Conservation (phyloP, 2,888 invertebrate genomes). For the Julus scanicus region DNA sequence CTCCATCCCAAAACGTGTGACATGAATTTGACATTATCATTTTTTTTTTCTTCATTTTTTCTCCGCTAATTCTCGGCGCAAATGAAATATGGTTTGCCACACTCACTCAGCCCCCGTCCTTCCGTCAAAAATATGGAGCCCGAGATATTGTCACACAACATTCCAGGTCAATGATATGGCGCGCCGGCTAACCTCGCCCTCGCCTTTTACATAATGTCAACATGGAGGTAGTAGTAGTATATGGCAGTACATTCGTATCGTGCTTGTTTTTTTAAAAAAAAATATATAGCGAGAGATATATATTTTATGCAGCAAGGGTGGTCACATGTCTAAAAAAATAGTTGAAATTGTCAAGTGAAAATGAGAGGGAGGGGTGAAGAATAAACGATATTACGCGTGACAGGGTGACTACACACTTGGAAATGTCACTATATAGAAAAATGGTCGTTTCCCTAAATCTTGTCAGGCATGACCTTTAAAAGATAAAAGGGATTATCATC, state of each 20-base stretch:
- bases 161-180: constrained; percentile 14
- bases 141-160: not conserved
- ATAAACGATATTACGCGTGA: not conserved
- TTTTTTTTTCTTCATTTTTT: not conserved
- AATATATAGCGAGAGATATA: not conserved
- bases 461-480: too few species aligned
- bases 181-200: not conserved
- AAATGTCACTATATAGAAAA: too few species aligned
- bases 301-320: not conserved
- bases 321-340: not conserved
- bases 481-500: too few species aligned
- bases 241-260: not conserved
- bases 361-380: not conserved
- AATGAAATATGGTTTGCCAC: constrained; percentile 4
- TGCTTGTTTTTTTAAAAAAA: not conserved
- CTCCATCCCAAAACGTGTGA: constrained; percentile 8
- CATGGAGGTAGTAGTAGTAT: not conserved
- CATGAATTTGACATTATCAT: constrained; percentile 19
- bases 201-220: not conserved
- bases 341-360: not conserved
- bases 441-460: too few species aligned
- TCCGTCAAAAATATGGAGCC: constrained; percentile 3
- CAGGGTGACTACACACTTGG: too few species aligned
- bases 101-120: not conserved
- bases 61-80: not conserved